Base-by-base conservation (phyloP, 2,888 invertebrate genomes). In the Cheilosia scutellata region DNA sequence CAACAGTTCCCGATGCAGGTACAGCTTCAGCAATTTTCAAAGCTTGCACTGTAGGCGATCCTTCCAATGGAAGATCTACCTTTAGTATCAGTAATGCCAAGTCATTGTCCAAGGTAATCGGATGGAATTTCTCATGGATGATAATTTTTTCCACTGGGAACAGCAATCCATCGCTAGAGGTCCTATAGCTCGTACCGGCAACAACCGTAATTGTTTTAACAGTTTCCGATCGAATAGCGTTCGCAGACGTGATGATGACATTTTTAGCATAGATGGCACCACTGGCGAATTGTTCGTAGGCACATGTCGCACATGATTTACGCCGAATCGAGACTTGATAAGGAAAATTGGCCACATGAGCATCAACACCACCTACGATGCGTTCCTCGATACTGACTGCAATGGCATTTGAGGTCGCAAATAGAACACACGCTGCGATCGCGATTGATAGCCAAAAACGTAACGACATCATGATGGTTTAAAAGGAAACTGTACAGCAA, bases 61-160 rank as follows among this genome's bases (percentile, higher is more conserved):
- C 89, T 27, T 87, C 91, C 29, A 93, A 93, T 40, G 90, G 88
- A 16, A 95, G 89, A 0, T 93, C 92, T 1, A 89, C 91, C 0
- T 93, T 88, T 9, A 95, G 90, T 90, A 93, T 93, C 5, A 95
- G 87, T 0, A 92, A 42, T 0, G 90, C 91, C 53, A 91, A 88
- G 29, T 91, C 91, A 83, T 92, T 91, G 33, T 92, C 89, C 83
- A 89, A 90, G 0, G 89, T 89, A 1, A 88, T 72, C 5, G 72
- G 68, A 20, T 87, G 66, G 51, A 89, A 91, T 5, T 84, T 62
- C 2, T 89, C 87, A 87, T 91, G 91, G 4, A 87, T 66, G n/a
- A 89, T 72, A 88, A 90, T 90, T 37, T 89, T 89, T 4, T 87
- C 66, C 0, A 88, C 89, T 0, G 89, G 90, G 76, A 89, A 90